Base-by-base conservation (phyloP, 2,888 invertebrate genomes). In the Trimorus sp. region DNA sequence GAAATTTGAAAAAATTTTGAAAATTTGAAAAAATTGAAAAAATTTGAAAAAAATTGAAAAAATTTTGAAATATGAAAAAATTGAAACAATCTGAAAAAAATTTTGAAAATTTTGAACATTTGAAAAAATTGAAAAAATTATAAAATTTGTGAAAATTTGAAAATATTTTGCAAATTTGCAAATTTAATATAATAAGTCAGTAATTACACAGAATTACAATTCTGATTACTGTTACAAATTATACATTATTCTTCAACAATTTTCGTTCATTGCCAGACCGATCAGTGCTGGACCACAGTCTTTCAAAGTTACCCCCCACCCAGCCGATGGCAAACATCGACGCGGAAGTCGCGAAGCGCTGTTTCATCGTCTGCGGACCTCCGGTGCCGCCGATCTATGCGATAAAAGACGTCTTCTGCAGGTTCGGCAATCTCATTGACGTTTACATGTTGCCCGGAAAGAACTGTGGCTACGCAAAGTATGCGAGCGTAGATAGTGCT, bases 391-490 rank as follows among this genome's bases (percentile, higher is more conserved):
- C 97, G 0, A 93, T 95, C 85, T 94, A 95, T 78, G 95, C 96
- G 36, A 93, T 98, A 88, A 95, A 96, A 87, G 98, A 98, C 91
- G 94, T 97, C 16, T 98, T 98, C 91, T 97, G 97, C 87, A 94
- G 98, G 87, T 98, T 98, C 92, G 98, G 98, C 7, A 95, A 96
- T 89, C 93, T 98, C 9, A 97, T 98, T 76, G 98, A 97, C 91
- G 97, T 98, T 1, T 98, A 97, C 90, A 95, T 98, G 91, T 92
- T 98, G 85, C 95, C 95, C 60, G 96, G 97, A 89, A 96, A 97
- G 90, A 98, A 97, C 88, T 98, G 97, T 92, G 98, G 98, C 0
- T 98, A 97, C 92, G 98, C 97, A 7, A 97, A 97, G 88, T 98
- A 96, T 92, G 95, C 97, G 3, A 93, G 93, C 60, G 93, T 93